Percentiles rank a stretch among this genome's conserved stretches.
Evolutionary conservation across 2,888 invertebrate species (phyloP).

Genomic region (Platycheirus albimanus): DNA sequence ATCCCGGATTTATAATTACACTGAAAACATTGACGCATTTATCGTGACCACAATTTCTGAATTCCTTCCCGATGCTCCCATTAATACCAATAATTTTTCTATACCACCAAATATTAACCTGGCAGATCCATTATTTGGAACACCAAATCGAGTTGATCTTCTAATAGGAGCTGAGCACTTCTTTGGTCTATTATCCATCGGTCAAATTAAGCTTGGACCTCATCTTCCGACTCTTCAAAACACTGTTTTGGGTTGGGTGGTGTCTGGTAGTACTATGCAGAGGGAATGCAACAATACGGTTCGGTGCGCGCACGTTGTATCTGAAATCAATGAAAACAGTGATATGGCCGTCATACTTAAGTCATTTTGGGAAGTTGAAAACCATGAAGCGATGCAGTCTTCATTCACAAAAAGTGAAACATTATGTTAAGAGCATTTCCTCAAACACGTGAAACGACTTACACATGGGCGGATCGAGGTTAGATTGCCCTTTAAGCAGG

Average conservation of each 20-base stretch:
- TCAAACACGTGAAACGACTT: conserved; percentile 23
- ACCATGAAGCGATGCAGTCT: not conserved
- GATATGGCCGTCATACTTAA: not conserved
- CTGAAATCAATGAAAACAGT: not conserved
- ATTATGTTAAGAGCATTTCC: conserved; percentile 44
- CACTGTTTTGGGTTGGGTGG: conserved; percentile 3
- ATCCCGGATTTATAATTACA: conserved; percentile 2
- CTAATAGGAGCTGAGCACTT: not conserved
- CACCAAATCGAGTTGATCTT: no score
- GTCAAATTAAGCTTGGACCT: not conserved
- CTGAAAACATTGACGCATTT: conserved; percentile 17
- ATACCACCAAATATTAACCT: conserved; percentile 21
- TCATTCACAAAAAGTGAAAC: not conserved
- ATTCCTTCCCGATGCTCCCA: conserved; percentile 9
- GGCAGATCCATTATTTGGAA: conserved; percentile 2
- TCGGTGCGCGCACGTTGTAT: not conserved
- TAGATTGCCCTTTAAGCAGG: conserved; percentile 45
- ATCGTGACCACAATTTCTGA: conserved; percentile 13
- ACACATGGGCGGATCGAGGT: conserved; percentile 47
- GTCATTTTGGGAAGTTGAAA: no score
- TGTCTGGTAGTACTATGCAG: not conserved
- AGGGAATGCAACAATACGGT: not conserved
- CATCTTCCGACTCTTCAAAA: conserved; percentile 2
- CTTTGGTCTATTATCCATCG: not conserved
- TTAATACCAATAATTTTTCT: not conserved